phyloP scores from a whole-genome alignment of 2,797 vertebrate genomes.

The Leptodactylus fallax region DNA sequence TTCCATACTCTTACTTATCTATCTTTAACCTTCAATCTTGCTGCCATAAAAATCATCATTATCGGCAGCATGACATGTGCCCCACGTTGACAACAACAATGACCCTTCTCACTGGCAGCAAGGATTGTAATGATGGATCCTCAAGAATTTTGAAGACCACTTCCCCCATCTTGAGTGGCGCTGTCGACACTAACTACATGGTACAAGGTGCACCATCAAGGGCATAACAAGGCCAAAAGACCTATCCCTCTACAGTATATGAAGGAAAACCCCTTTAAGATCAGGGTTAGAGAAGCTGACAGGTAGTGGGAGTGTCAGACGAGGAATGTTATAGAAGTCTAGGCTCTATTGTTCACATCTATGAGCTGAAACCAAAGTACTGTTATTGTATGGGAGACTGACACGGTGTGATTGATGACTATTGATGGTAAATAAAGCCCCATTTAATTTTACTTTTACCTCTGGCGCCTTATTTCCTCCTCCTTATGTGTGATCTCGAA shows the following conservation, averaged over 20 bases:
- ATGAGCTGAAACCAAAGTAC: constrained; percentile 27
- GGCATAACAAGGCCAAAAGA: background rate
- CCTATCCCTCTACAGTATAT: too few relatives aligned
- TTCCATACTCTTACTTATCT: too few relatives aligned
- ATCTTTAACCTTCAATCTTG: too few relatives aligned
- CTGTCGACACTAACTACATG: background rate
- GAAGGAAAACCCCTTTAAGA: background rate
- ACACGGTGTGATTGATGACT: constrained; percentile 3
- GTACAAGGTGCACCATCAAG: background rate
- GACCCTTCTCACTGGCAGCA: too few relatives aligned
- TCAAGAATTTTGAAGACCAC: too few relatives aligned
- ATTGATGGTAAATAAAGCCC: constrained; percentile 34
- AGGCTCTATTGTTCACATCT: constrained; percentile 24
- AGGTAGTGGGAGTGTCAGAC: constrained; percentile 25
- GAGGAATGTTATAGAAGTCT: constrained; percentile 18
- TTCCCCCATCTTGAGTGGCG: background rate
- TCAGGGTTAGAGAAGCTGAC: constrained; percentile 6
- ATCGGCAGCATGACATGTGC: too few relatives aligned
- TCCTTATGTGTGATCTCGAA: background rate
- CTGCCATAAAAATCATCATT: too few relatives aligned
- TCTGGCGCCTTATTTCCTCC: background rate
- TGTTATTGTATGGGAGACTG: constrained; percentile 30
- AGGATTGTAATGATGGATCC: too few relatives aligned
- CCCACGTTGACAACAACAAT: too few relatives aligned
- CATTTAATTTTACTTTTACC: background rate